A percentile compares a stretch with the other conserved stretches of the same genome.
Evolutionary conservation across 1,140 invertebrate genomes (phyloP).

Genomic region (Heliconius melpomene): DNA sequence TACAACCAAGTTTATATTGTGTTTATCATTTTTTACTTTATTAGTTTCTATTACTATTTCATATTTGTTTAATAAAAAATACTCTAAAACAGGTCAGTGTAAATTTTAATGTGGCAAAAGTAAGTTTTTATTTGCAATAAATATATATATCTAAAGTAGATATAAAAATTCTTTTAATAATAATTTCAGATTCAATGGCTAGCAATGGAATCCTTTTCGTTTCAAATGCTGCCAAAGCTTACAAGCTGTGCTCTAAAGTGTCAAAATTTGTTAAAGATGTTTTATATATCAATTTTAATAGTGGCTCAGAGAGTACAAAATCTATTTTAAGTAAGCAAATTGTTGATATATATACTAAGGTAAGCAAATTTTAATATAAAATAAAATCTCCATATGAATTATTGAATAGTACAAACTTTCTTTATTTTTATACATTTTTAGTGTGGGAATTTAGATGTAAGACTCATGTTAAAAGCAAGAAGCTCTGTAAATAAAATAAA

Average conservation of each 20-base stretch:
- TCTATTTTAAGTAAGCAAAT: conserved; percentile 67
- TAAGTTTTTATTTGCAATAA: not conserved
- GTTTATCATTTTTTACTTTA: not conserved
- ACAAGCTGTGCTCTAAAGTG: conserved; percentile 57
- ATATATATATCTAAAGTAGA: too few relatives aligned
- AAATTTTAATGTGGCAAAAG: not conserved
- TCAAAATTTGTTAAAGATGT: conserved; percentile 64
- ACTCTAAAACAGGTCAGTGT: not conserved
- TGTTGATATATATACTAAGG: conserved; percentile 65
- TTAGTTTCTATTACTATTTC: not conserved
- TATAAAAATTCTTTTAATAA: not conserved
- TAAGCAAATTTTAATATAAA: conserved; percentile 32
- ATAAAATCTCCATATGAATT: not conserved
- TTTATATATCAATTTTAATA: conserved; percentile 67
- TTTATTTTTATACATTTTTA: not conserved
- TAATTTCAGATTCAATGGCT: conserved; percentile 56
- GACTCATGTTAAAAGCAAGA: conserved; percentile 62
- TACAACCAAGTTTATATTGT: not conserved
- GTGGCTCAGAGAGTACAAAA: conserved; percentile 46
- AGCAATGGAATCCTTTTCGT: conserved; percentile 68
- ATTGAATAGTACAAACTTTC: not conserved
- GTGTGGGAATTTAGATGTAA: conserved; percentile 61
- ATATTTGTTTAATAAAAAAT: not conserved
- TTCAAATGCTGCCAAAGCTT: conserved; percentile 64
- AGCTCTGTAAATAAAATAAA: conserved; percentile 50